phyloP scores from a whole-genome alignment of 2,888 invertebrate species.

The Rhagonycha fulva region DNA sequence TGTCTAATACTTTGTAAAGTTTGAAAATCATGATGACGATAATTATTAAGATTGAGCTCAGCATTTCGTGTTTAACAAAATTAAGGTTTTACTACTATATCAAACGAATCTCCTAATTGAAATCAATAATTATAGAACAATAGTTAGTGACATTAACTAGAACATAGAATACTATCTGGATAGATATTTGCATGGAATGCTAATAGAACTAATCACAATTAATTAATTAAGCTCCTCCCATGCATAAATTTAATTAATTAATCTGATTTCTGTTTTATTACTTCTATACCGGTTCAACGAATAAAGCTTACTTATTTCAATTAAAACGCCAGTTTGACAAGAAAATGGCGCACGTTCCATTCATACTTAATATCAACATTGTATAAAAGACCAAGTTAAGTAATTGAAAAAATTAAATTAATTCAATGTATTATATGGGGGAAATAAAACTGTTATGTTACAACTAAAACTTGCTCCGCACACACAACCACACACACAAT shows the following conservation, averaged over 20 bases:
- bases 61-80: background rate
- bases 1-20: background rate
- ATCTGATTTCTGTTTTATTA: slow-evolving; percentile 21
- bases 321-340: slow-evolving; percentile 13
- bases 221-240: slow-evolving; percentile 16
- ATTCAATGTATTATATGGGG: background rate
- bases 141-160: slow-evolving; percentile 5
- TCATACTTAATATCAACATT: background rate
- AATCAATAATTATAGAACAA: background rate
- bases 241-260: slow-evolving; percentile 21
- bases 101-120: background rate
- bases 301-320: slow-evolving; percentile 14
- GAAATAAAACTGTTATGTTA: background rate
- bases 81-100: background rate
- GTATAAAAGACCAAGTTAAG: background rate
- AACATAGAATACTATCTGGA: background rate
- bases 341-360: slow-evolving; percentile 5
- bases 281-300: slow-evolving; percentile 8
- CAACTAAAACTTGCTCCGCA: background rate
- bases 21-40: background rate
- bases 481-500: background rate
- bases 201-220: slow-evolving; percentile 16
- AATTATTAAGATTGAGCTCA: background rate
- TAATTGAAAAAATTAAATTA: background rate
- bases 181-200: slow-evolving; percentile 8